A percentile compares a stretch with the other conserved stretches of the same genome.
Conservation (phyloP, 1,140 invertebrate species). For the Drosophila pseudoananassae region DNA sequence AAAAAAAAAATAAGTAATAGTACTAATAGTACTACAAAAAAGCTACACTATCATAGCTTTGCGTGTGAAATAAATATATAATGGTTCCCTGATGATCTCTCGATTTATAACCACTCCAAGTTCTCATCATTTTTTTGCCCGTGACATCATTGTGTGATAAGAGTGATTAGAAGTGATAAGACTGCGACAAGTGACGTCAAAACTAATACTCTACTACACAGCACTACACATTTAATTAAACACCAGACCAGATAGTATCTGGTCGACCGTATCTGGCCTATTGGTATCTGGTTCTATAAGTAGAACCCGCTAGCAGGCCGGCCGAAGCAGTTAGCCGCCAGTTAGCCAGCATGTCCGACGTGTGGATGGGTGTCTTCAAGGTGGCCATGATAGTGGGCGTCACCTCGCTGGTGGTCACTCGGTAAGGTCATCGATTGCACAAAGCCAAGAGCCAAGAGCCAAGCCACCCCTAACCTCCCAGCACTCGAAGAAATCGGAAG, state of each 20-base stretch:
- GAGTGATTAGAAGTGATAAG: slow-evolving; percentile 20
- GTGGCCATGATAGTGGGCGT: slow-evolving; percentile 86
- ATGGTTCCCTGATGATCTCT: background rate
- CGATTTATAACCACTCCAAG: background rate
- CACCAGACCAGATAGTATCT: slow-evolving; percentile 25
- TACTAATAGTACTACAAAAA: background rate
- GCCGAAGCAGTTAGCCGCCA: slow-evolving; percentile 15
- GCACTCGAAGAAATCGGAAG: background rate
- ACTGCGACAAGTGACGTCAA: slow-evolving; percentile 53
- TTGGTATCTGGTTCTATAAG: slow-evolving; percentile 11
- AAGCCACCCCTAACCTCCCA: background rate
- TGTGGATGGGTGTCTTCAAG: slow-evolving; percentile 86
- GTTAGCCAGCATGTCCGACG: slow-evolving; percentile 84
- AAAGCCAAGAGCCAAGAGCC: no score
- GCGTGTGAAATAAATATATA: background rate
- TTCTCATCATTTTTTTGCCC: no score
- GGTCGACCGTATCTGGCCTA: background rate
- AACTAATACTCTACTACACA: background rate
- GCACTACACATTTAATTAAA: slow-evolving; percentile 27
- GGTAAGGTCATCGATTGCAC: slow-evolving; percentile 83
- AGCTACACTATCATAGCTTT: no score
- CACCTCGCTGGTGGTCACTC: slow-evolving; percentile 85
- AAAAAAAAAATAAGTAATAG: background rate
- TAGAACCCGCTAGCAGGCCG: slow-evolving; percentile 1
- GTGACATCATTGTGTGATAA: slow-evolving; percentile 30